These are phyloP conservation scores for Torymus aiolomorphi DNA, from an alignment of 2,888 invertebrate species.

Conservation along the genomic window DNA sequence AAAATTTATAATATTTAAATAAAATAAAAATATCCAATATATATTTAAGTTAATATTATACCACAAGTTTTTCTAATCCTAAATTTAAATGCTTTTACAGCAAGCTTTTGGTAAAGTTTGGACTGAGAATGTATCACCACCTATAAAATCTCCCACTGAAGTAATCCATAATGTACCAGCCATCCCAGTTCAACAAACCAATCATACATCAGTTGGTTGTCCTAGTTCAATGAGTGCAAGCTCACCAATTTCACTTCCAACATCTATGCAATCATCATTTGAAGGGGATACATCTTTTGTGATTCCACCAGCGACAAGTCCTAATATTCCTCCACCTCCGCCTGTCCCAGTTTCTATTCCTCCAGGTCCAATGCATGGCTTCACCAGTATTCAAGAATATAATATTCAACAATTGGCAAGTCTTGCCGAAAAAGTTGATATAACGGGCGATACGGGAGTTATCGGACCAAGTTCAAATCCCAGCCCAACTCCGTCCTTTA, in stretches of 20 bases:
- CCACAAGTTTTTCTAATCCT: neutral
- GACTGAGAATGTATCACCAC: slow-evolving; percentile 78
- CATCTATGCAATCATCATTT: slow-evolving; percentile 86
- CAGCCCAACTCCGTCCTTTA: slow-evolving; percentile 82
- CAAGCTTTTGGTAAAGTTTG: slow-evolving; percentile 86
- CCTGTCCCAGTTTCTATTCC: slow-evolving; percentile 69
- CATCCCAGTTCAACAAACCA: slow-evolving; percentile 77
- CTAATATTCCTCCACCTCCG: slow-evolving; percentile 73
- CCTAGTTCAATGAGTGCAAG: slow-evolving; percentile 82
- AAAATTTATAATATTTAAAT: slow-evolving; percentile 24
- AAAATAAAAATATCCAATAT: too few relatives aligned
- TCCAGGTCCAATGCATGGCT: slow-evolving; percentile 76
- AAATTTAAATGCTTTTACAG: slow-evolving; percentile 68
- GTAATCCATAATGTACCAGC: slow-evolving; percentile 71
- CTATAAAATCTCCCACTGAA: slow-evolving; percentile 73
- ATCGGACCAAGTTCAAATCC: slow-evolving; percentile 76
- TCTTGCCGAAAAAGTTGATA: slow-evolving; percentile 83
- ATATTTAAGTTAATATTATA: too few relatives aligned
- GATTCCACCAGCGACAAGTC: slow-evolving; percentile 76
- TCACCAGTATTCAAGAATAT: slow-evolving; percentile 89
- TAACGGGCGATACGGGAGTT: slow-evolving; percentile 69
- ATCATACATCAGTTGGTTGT: slow-evolving; percentile 78
- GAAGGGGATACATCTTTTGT: slow-evolving; percentile 82
- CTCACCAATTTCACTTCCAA: slow-evolving; percentile 82
- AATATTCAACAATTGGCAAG: slow-evolving; percentile 90